Base-by-base conservation (phyloP, 2,888 invertebrate genomes). In the Mamestra brassicae region DNA sequence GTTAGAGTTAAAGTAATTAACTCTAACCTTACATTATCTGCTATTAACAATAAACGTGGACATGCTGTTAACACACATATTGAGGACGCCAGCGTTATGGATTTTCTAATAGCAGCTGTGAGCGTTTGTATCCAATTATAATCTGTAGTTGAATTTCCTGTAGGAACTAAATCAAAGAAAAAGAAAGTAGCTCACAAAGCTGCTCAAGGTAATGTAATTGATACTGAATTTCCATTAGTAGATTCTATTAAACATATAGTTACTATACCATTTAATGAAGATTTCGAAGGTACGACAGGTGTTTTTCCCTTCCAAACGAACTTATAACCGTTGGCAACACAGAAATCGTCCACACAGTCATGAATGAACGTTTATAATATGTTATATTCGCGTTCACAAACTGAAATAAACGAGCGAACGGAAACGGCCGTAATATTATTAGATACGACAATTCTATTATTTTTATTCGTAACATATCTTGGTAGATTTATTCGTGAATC, bases 371-470 rank as follows among this genome's bases (percentile, higher is more conserved):
- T 93, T 94, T 87, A 90, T 88, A 90, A 87, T 91, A 95, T 95
- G 87, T 86, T 93, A 95, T 95, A 96, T 96, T 96, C 94, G 95
- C 96, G 94, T 94, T 92, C 92, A 92, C 91, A 92, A 89, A 94
- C 94, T 90, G 93, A 96, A 96, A 96, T 96, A 96, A 96, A 95
- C 95, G 91, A 93, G 94, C 93, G 94, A 95, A 94, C 96, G 96
- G 96, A 96, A 96, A 95, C 95, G 95, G 92, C 93, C 93, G 94
- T 92, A 92, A 92, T 96, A 96, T 96, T 96, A 96, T 96, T 96
- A 96, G 96, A 96, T 90, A 93, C 95, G 95, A 96, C 95, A 96
- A 96, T 96, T 96, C 96, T 96, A 96, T 96, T 96, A 96, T 96
- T 96, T 96, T 96, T 96, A 96, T 96, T 96, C 95, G 95, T 95